These are phyloP conservation scores for Centruroides vittatus DNA, from an alignment of 1,140 invertebrate species.

Conservation along the genomic window DNA sequence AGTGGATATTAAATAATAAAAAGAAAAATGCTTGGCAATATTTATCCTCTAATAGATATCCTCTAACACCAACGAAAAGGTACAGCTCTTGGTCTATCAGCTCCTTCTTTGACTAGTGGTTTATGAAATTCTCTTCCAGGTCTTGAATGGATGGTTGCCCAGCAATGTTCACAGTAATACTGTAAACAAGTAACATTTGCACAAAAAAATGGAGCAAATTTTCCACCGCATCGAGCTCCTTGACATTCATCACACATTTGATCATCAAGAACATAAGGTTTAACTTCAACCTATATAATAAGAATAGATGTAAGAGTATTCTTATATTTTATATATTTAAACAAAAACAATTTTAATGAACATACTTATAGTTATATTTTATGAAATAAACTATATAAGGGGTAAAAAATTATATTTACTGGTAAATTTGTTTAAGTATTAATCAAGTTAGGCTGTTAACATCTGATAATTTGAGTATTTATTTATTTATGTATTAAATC, in stretches of 20 bases:
- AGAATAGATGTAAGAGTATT: no score
- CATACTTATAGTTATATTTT: no score
- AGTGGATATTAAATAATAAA: neutral
- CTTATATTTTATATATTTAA: no score
- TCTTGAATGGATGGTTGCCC: conserved; percentile 94
- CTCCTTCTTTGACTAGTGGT: conserved; percentile 96
- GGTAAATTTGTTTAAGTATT: no score
- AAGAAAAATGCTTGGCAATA: neutral
- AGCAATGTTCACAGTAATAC: conserved; percentile 99
- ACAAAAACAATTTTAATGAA: no score
- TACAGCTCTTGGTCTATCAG: conserved; percentile 52
- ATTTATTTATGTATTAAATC: no score
- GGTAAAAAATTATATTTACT: no score
- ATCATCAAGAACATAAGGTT: conserved; percentile 97
- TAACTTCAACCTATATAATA: conserved; percentile 63
- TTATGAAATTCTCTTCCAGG: conserved; percentile 97
- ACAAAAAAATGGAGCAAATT: conserved; percentile 98
- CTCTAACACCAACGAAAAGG: conserved; percentile 29
- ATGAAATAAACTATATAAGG: no score
- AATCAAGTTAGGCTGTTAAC: no score
- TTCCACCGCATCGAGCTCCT: conserved; percentile 87
- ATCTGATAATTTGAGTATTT: no score
- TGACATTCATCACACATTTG: conserved; percentile 99
- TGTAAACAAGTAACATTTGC: conserved; percentile 96
- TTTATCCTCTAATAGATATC: no score